A percentile compares a stretch with the other conserved stretches of the same genome.
Conservation (phyloP, 2,888 invertebrate species). For the Oegoconia quadripuncta region DNA sequence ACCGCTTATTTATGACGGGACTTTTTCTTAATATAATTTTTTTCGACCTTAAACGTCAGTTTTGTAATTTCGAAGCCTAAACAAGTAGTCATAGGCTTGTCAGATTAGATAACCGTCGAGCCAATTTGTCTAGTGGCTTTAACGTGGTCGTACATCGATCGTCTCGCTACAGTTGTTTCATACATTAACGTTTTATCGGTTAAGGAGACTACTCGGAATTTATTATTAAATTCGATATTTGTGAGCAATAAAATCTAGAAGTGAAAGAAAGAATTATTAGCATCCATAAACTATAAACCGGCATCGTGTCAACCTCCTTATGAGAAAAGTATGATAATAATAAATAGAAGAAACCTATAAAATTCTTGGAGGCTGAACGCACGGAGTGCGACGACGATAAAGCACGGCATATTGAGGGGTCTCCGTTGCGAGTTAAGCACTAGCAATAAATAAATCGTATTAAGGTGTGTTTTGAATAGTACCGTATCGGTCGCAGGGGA, state of each 20-base stretch:
- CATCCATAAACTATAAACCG: constrained; percentile 54
- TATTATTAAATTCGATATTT: constrained; percentile 38
- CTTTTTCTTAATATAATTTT: constrained; percentile 49
- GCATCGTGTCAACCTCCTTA: constrained; percentile 50
- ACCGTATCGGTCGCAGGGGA: constrained; percentile 55
- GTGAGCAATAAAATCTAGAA: constrained; percentile 46
- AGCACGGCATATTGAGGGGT: constrained; percentile 41
- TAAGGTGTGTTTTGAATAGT: constrained; percentile 59
- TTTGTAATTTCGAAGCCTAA: constrained; percentile 58
- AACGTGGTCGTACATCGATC: constrained; percentile 31
- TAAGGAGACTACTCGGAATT: constrained; percentile 25
- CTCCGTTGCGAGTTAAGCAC: constrained; percentile 49
- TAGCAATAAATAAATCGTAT: constrained; percentile 70
- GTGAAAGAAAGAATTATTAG: constrained; percentile 59
- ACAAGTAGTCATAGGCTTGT: constrained; percentile 60
- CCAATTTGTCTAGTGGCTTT: constrained; percentile 45
- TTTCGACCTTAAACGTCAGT: constrained; percentile 54
- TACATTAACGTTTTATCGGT: constrained; percentile 8
- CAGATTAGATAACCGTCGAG: constrained; percentile 55
- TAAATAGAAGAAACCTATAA: constrained; percentile 59
- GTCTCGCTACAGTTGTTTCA: constrained; percentile 31
- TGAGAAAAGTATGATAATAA: constrained; percentile 51
- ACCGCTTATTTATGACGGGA: constrained; percentile 67
- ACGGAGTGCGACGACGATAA: constrained; percentile 42
- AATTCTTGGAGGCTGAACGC: constrained; percentile 41